phyloP scores from a whole-genome alignment of 2,888 invertebrate species.

The Caprella mutica region DNA sequence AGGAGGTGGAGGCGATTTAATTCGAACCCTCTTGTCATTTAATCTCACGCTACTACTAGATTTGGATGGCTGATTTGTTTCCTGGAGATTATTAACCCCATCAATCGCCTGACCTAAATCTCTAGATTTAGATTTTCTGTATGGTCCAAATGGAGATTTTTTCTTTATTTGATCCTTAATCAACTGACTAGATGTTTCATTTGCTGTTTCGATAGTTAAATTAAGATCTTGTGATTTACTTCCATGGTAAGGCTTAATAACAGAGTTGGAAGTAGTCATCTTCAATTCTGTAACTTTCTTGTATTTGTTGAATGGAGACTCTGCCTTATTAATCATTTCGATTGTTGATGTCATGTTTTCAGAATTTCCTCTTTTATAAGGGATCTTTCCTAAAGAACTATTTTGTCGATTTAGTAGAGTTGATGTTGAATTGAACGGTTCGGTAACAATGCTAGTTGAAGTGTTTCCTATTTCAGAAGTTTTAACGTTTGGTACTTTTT shows the following conservation, averaged over 20 bases:
- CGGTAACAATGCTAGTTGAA: too few species aligned
- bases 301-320: conserved; percentile 6
- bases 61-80: conserved; percentile 1
- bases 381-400: too few species aligned
- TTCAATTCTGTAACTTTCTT: not conserved
- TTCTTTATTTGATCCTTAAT: conserved; percentile 25
- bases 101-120: conserved; percentile 14
- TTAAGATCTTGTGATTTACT: conserved; percentile 29
- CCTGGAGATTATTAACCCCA: conserved; percentile 6
- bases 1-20: conserved; percentile 22
- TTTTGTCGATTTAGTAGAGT: too few species aligned
- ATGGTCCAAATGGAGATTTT: conserved; percentile 32
- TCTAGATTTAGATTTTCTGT: conserved; percentile 24
- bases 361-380: conserved; percentile 19
- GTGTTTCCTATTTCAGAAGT: too few species aligned
- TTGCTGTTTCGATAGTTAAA: conserved; percentile 26
- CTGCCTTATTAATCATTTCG: conserved; percentile 13
- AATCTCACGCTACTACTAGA: not conserved
- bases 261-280: not conserved
- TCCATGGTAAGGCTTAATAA: conserved; percentile 11
- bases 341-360: conserved; percentile 19
- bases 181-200: conserved; percentile 24
- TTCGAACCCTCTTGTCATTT: not conserved
- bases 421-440: too few species aligned
- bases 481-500: too few species aligned